These are phyloP conservation scores for Lordiphosa clarofinis DNA, from an alignment of 1,140 invertebrate species.

Conservation along the genomic window DNA sequence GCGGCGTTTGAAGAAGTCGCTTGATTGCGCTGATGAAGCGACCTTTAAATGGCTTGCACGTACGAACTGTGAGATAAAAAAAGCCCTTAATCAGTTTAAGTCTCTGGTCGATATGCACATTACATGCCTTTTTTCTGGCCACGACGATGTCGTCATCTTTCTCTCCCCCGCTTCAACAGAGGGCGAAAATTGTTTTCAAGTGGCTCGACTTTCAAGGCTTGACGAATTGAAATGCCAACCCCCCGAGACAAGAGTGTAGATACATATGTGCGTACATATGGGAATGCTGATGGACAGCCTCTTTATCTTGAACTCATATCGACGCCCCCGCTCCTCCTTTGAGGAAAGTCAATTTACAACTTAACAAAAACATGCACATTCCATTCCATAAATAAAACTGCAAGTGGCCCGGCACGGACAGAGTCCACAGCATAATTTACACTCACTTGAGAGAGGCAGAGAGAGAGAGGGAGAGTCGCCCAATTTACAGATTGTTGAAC, in stretches of 20 bases:
- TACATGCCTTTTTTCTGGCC: too few species aligned
- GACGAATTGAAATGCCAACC: background rate
- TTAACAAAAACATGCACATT: too few species aligned
- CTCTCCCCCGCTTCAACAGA: too few species aligned
- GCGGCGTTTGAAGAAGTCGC: background rate
- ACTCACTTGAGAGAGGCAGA: conserved; percentile 9
- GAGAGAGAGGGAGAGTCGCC: conserved; percentile 9
- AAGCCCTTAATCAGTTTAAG: too few species aligned
- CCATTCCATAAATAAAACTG: background rate
- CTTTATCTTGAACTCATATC: background rate
- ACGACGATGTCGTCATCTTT: too few species aligned
- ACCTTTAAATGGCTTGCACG: background rate
- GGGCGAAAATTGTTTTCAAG: too few species aligned
- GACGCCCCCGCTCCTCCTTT: background rate
- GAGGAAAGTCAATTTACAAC: background rate
- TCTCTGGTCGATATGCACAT: too few species aligned
- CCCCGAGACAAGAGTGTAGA: too few species aligned
- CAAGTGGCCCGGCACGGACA: background rate
- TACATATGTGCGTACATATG: conserved; percentile 1
- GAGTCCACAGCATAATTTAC: conserved; percentile 26
- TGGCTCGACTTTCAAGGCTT: background rate
- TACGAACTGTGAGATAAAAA: too few species aligned
- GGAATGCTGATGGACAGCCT: too few species aligned
- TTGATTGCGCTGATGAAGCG: background rate
- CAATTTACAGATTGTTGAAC: conserved; percentile 67